Evolutionary conservation across 2,113 vertebrate genomes (phyloP).

Genomic region (Laterallus jamaicensis): DNA sequence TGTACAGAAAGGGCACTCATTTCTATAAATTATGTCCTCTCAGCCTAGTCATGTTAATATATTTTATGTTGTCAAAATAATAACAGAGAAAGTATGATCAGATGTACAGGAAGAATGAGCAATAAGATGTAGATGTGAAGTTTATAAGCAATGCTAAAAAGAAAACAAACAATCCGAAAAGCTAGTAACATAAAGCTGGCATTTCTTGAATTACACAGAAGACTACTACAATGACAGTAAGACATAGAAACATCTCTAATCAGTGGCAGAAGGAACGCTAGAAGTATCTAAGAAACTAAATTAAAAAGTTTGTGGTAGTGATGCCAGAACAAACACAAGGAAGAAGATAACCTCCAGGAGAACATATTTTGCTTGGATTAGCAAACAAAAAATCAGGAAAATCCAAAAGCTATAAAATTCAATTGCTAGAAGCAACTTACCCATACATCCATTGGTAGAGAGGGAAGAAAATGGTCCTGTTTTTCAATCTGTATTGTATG

Average conservation of each 20-base stretch:
- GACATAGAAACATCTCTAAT: not conserved
- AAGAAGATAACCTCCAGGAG: not conserved
- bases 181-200: not conserved
- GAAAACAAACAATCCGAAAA: not conserved
- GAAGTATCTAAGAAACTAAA: slow-evolving; percentile 31
- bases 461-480: not conserved
- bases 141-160: not conserved
- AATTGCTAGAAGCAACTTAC: not conserved
- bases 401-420: not conserved
- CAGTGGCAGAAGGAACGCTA: not conserved
- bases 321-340: not conserved
- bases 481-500: not conserved
- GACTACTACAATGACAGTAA: not conserved
- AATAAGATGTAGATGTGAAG: not conserved
- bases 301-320: not conserved
- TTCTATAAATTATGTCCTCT: not conserved
- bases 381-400: not conserved
- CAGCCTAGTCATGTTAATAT: not conserved
- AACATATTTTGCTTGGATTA: not conserved
- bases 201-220: not conserved
- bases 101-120: not conserved
- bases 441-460: not conserved
- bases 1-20: not conserved
- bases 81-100: not conserved
- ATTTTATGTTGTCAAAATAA: not conserved